Base-by-base conservation (phyloP, 2,888 invertebrate species). In the Eupithecia tripunctaria region DNA sequence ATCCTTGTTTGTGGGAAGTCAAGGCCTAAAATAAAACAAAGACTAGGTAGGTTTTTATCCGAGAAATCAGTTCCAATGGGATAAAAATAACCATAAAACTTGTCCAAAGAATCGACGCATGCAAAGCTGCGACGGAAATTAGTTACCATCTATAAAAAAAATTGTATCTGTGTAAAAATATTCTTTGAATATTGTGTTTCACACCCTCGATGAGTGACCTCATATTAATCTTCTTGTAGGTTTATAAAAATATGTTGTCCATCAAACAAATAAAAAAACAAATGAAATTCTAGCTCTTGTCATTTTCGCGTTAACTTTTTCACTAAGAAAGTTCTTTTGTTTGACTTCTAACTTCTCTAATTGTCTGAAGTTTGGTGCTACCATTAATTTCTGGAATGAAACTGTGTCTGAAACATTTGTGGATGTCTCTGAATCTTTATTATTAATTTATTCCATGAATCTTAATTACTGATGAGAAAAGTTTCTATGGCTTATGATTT, bases 351-450 rank as follows among this genome's bases (percentile, higher is more conserved):
- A 56, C 38, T 21, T 64, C 64, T 64, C 64, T 25, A 76, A 74
- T 70, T 71, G 69, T 65, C 38, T 21, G 65, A 73, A 74, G 74
- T 76, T 76, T 62, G 60, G 71, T 59, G 71, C 64, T 67, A 71
- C 71, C 72, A 76, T 76, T 76, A 76, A 76, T 76, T 70, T 43
- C 43, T 32, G n/a, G 62, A 68, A 71, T 70, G 69, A 72, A 71
- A 73, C 47, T 64, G 66, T 76, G 75, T 73, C 75, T 71, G 67
- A 70, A 65, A 73, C 77, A 73, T 71, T 69, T 41, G 73, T 43
- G 67, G 60, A 72, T 67, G 66, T 67, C 60, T 14, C 14, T 25
- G 27, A 14, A 60, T 60, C 43, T 72, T 43, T 70, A 27, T 14
- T 60, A 56, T 25, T 68, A 64, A 71, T 74, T 73, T 63, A 32